phyloP scores from a whole-genome alignment of 2,113 vertebrate species.

The Glaucidium brasilianum region DNA sequence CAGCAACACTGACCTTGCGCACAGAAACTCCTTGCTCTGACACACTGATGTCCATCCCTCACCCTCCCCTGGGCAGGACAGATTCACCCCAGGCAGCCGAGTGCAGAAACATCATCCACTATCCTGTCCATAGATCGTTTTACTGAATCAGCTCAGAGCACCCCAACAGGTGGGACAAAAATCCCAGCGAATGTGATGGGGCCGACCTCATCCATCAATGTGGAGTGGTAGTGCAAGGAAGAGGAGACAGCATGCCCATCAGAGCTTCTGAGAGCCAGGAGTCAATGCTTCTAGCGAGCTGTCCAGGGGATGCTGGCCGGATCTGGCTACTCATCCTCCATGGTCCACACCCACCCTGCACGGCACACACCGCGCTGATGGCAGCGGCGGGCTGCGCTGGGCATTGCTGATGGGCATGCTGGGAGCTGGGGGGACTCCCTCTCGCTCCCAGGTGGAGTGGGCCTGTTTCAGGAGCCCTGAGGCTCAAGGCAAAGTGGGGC shows the following conservation, averaged over 20 bases:
- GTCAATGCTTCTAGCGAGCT: accelerated
- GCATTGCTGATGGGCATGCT: accelerated
- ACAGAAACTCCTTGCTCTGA: not conserved
- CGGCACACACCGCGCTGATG: accelerated
- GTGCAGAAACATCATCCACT: not conserved
- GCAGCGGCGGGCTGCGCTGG: too few species aligned
- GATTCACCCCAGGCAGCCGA: not conserved
- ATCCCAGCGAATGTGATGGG: not conserved
- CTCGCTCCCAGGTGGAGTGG: not conserved
- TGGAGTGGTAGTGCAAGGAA: not conserved
- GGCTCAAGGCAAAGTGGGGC: not conserved
- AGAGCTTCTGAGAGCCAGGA: not conserved
- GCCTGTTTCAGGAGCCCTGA: accelerated
- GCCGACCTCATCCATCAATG: accelerated
- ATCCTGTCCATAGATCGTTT: not conserved
- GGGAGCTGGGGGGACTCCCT: not conserved
- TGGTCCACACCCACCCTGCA: not conserved
- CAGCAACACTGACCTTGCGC: not conserved
- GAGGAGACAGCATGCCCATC: not conserved
- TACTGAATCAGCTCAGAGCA: not conserved
- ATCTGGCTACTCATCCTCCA: not conserved
- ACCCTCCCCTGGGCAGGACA: not conserved
- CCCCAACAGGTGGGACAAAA: not conserved
- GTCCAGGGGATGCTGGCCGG: accelerated
- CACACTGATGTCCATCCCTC: not conserved